Percentiles rank a stretch among this genome's conserved stretches.
Evolutionary conservation across 2,888 invertebrate species (phyloP).

Genomic region (Meganola albula): DNA sequence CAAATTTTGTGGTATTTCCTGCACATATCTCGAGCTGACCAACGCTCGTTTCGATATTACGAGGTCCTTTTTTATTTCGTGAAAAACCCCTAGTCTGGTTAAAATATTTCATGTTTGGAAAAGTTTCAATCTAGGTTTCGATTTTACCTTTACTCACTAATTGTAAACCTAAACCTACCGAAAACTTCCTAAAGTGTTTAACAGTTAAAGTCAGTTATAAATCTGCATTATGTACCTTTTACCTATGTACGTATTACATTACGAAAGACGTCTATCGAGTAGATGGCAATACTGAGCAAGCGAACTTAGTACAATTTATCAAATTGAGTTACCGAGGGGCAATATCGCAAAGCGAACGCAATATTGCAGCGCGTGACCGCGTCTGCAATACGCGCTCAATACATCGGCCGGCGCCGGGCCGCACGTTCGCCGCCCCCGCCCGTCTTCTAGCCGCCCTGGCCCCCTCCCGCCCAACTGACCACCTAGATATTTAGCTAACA

Average conservation of each 20-base stretch:
- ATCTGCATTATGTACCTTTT: background rate
- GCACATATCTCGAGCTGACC: conserved; percentile 32
- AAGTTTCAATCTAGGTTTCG: no score
- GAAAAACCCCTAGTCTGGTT: no score
- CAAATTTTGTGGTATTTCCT: conserved; percentile 30
- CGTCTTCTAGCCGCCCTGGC: conserved; percentile 49
- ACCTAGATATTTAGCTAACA: conserved; percentile 78
- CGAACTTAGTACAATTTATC: conserved; percentile 75
- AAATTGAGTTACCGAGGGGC: conserved; percentile 76
- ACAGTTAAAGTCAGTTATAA: background rate
- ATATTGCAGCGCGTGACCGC: conserved; percentile 78
- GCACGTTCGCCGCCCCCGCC: conserved; percentile 60
- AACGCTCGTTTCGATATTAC: conserved; percentile 21
- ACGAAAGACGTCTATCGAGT: conserved; percentile 49
- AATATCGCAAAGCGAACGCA: conserved; percentile 75
- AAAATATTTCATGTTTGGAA: no score
- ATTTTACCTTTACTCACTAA: background rate
- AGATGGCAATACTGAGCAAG: conserved; percentile 57
- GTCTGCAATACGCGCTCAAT: conserved; percentile 78
- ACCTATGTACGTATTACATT: conserved; percentile 7
- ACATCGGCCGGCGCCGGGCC: conserved; percentile 74
- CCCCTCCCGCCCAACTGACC: conserved; percentile 68
- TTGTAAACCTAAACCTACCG: background rate
- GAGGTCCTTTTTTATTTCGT: background rate
- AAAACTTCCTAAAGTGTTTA: background rate